Evolutionary conservation across 2,888 invertebrate species (phyloP).

Genomic region (Cephus spinipes): DNA sequence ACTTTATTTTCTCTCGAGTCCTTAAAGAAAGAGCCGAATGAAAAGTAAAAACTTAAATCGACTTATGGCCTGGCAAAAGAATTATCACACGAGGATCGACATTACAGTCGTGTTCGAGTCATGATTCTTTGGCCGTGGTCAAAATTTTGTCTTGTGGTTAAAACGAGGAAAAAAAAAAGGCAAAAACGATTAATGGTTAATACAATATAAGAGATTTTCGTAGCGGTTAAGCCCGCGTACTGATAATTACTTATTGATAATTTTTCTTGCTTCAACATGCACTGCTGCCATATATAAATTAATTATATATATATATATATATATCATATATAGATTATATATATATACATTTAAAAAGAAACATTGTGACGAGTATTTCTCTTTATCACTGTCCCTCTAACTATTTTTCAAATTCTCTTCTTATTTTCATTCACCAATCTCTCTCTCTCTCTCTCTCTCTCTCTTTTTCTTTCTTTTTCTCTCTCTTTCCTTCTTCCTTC

Average conservation of each 20-base stretch:
- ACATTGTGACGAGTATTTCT: background rate
- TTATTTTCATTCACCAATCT: background rate
- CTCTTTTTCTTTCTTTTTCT: background rate
- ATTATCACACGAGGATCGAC: background rate
- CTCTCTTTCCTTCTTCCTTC: background rate
- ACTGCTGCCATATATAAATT: slow-evolving; percentile 38
- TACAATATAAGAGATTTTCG: background rate
- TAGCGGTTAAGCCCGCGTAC: background rate
- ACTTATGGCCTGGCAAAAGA: background rate
- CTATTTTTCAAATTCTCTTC: slow-evolving; percentile 9
- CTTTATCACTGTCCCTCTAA: slow-evolving; percentile 20
- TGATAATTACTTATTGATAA: slow-evolving; percentile 25
- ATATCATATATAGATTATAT: background rate
- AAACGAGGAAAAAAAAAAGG: background rate
- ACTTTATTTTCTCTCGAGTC: background rate
- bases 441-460: no score
- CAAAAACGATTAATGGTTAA: background rate
- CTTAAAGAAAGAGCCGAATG: background rate
- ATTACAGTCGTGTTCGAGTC: background rate
- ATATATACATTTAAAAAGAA: background rate
- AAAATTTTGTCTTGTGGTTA: background rate
- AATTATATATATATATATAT: background rate
- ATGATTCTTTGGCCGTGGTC: background rate
- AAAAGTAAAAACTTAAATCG: background rate
- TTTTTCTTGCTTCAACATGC: slow-evolving; percentile 45